A percentile compares a stretch with the other conserved stretches of the same genome.
Evolutionary conservation across 2,888 invertebrate species (phyloP).

Genomic region (Macrophya alboannulata): DNA sequence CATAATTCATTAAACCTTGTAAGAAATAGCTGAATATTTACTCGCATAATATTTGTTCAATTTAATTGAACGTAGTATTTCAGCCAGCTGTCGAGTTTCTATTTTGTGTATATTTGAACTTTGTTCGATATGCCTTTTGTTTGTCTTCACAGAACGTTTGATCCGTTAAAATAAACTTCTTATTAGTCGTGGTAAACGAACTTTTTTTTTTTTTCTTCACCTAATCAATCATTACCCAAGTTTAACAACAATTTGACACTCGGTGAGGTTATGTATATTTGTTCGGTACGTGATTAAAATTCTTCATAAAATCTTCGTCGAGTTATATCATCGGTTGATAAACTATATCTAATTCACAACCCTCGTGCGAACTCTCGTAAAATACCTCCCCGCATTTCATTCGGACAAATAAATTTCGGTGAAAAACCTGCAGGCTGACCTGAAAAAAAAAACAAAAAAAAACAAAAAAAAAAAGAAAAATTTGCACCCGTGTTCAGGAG

Average conservation of each 20-base stretch:
- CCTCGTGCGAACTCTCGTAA: neutral
- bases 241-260: neutral
- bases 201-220: neutral
- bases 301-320: neutral
- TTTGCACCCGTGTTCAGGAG: neutral
- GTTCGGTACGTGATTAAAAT: neutral
- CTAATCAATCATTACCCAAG: neutral
- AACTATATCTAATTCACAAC: neutral
- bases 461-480: neutral
- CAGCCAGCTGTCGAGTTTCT: conserved; percentile 4
- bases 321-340: neutral
- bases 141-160: conserved; percentile 9
- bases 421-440: neutral
- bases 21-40: conserved; percentile 37
- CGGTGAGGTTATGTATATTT: neutral
- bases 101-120: conserved; percentile 1
- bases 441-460: neutral
- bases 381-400: conserved; percentile 1
- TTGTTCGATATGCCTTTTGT: neutral
- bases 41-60: conserved; percentile 22
- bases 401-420: neutral
- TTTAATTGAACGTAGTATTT: conserved; percentile 13
- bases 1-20: conserved; percentile 7
- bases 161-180: neutral
- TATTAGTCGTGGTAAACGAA: neutral